Percentiles rank a stretch among this genome's conserved stretches.
phyloP scores from a whole-genome alignment of 2,888 invertebrate species.

The Baronia brevicornis region DNA sequence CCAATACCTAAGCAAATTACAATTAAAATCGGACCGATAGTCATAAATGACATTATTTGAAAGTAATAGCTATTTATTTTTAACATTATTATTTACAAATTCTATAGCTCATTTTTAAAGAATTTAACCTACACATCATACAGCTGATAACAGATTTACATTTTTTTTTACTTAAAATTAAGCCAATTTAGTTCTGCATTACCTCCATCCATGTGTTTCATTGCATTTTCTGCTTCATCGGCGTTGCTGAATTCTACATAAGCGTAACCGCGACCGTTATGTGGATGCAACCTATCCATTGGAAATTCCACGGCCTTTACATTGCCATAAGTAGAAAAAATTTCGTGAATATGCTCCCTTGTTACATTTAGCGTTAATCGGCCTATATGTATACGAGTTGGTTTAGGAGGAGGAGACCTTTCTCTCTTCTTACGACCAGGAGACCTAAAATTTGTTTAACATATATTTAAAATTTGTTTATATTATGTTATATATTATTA shows the following conservation, averaged over 20 bases:
- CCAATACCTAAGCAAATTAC: no score
- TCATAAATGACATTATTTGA: no score
- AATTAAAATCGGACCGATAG: no score
- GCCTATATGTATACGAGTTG: slow-evolving; percentile 95
- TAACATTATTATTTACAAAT: no score
- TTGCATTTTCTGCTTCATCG: slow-evolving; percentile 98
- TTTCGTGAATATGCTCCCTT: slow-evolving; percentile 92
- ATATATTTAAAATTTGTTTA: slow-evolving; percentile 9
- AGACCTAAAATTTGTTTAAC: slow-evolving; percentile 50
- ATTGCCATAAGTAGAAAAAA: slow-evolving; percentile 91
- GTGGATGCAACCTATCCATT: slow-evolving; percentile 89
- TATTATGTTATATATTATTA: no score
- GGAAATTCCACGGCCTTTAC: slow-evolving; percentile 94
- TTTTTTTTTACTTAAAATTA: no score
- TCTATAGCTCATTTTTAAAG: no score
- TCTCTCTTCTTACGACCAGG: slow-evolving; percentile 82
- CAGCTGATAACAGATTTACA: no score
- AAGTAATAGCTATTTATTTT: no score
- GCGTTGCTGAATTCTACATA: slow-evolving; percentile 96
- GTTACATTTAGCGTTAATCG: slow-evolving; percentile 94
- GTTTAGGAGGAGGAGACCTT: slow-evolving; percentile 91
- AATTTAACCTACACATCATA: slow-evolving; percentile 7
- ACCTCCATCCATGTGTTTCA: slow-evolving; percentile 99
- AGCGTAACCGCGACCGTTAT: slow-evolving; percentile 93
- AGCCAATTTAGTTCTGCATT: no score